Conservation (phyloP, 2,113 vertebrate genomes). For the Gulo gulo region DNA sequence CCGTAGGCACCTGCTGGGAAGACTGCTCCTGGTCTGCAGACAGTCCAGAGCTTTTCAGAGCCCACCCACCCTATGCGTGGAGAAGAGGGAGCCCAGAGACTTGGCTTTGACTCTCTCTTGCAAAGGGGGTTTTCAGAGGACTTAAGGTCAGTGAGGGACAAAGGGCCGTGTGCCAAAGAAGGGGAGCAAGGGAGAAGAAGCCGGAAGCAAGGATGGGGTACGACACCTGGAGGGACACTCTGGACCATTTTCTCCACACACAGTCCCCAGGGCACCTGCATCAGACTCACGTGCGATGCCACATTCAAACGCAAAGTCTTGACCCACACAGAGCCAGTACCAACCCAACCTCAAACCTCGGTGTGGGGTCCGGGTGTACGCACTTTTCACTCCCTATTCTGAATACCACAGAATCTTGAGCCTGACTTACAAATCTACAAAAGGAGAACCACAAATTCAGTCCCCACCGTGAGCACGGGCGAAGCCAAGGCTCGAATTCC, state of each 20-base stretch:
- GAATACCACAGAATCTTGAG: too few relatives aligned
- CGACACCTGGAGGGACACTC: fast-evolving
- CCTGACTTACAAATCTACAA: neutral
- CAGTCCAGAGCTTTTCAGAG: neutral
- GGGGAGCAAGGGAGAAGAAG: neutral
- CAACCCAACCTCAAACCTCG: neutral
- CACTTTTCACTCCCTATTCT: neutral
- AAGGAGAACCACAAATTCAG: too few relatives aligned
- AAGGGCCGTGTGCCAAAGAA: neutral
- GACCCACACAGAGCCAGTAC: too few relatives aligned
- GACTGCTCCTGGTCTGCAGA: neutral
- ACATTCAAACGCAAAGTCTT: fast-evolving
- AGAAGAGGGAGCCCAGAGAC: neutral
- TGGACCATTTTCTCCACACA: neutral
- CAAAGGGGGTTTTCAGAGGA: neutral
- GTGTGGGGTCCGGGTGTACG: fast-evolving
- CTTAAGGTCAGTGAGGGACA: neutral
- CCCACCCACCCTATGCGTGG: neutral
- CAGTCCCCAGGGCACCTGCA: fast-evolving
- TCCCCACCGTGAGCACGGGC: fast-evolving
- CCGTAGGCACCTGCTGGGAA: neutral
- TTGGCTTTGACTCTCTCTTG: neutral
- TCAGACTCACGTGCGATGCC: fast-evolving
- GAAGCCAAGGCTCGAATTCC: fast-evolving
- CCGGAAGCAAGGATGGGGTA: fast-evolving